These are phyloP conservation scores for Hipparchia semele DNA, from an alignment of 2,888 invertebrate genomes.

Conservation along the genomic window DNA sequence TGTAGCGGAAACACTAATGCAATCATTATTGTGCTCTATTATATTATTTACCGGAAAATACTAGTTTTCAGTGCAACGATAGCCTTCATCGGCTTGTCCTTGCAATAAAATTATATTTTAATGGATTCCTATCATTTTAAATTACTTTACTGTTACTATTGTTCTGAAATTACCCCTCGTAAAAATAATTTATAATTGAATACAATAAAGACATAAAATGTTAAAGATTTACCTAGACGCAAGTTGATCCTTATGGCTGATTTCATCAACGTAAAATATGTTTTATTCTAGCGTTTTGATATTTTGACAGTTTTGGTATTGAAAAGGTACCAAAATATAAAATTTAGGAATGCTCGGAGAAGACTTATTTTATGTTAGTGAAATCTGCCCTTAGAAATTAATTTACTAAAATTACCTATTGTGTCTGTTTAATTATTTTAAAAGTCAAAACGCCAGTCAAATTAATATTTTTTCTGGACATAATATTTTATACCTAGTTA, in stretches of 20 bases:
- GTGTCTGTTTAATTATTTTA: too few species aligned
- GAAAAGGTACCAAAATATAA: too few species aligned
- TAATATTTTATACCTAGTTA: too few species aligned
- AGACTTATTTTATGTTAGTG: too few species aligned
- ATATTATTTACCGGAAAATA: constrained; percentile 29
- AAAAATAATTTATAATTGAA: constrained; percentile 17
- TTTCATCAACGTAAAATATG: neutral
- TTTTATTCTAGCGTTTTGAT: too few species aligned
- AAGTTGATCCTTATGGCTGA: neutral
- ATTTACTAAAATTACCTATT: too few species aligned
- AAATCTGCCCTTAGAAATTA: too few species aligned
- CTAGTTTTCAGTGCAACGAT: constrained; percentile 18
- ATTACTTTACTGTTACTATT: constrained; percentile 27
- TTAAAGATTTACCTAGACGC: neutral
- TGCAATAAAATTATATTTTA: constrained; percentile 33
- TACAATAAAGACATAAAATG: constrained; percentile 9
- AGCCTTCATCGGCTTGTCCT: constrained; percentile 19
- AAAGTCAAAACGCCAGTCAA: too few species aligned
- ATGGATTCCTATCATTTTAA: constrained; percentile 26
- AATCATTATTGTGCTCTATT: constrained; percentile 4
- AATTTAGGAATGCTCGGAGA: too few species aligned
- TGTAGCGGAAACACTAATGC: constrained; percentile 10
- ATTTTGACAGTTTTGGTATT: too few species aligned
- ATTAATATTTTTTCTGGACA: too few species aligned
- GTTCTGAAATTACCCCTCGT: constrained; percentile 14